Percentiles rank a stretch among this genome's conserved stretches.
These are phyloP conservation scores for Nephrotoma appendiculata DNA, from an alignment of 2,888 invertebrate species.

Conservation along the genomic window DNA sequence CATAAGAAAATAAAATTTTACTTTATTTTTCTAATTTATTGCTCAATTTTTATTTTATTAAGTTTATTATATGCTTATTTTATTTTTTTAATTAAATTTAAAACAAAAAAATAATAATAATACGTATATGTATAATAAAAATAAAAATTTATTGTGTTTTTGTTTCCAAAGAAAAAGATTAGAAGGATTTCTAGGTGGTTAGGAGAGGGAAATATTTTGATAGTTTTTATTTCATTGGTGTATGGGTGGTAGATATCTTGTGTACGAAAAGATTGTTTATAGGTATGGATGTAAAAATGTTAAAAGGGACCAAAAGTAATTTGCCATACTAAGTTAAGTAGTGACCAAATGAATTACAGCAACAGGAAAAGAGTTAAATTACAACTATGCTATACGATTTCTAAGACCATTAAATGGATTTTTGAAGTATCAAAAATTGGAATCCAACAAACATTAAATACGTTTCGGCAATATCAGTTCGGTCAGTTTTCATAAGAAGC, in stretches of 20 bases:
- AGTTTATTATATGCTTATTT: neutral
- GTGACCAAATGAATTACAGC: too few relatives aligned
- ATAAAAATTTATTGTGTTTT: neutral
- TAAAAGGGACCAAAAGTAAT: too few relatives aligned
- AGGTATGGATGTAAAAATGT: too few relatives aligned
- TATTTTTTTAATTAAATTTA: neutral
- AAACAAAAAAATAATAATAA: neutral
- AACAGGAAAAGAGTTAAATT: too few relatives aligned
- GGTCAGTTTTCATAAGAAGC: too few relatives aligned
- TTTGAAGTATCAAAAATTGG: too few relatives aligned
- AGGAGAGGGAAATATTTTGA: neutral
- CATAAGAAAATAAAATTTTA: neutral
- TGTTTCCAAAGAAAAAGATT: neutral
- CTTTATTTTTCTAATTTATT: neutral
- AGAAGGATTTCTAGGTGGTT: neutral
- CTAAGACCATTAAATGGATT: too few relatives aligned
- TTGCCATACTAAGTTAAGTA: too few relatives aligned
- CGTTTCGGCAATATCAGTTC: too few relatives aligned
- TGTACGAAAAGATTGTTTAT: neutral
- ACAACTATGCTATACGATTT: too few relatives aligned
- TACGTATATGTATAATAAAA: neutral
- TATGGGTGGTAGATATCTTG: neutral
- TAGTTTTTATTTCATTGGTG: neutral
- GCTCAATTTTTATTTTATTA: neutral
- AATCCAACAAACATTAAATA: too few relatives aligned